These are phyloP conservation scores for Pyrgus malvae DNA, from an alignment of 2,888 invertebrate genomes.

Conservation along the genomic window DNA sequence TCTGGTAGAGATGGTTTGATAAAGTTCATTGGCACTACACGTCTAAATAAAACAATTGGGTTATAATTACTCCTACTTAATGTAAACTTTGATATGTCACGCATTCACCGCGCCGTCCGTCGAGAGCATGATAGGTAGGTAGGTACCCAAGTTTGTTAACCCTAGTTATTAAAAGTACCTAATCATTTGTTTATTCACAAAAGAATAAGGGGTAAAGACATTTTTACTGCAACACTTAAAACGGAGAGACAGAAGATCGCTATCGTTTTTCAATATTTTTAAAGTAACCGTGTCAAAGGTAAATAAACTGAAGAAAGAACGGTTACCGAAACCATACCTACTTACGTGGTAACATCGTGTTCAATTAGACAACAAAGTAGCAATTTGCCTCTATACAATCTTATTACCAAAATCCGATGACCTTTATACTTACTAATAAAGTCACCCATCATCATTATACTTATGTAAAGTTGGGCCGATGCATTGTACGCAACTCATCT, in stretches of 20 bases:
- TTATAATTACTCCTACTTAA: not conserved
- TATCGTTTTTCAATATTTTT: no score
- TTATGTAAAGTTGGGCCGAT: constrained; percentile 5
- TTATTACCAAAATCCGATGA: not conserved
- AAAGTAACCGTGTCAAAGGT: no score
- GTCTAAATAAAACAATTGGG: constrained; percentile 11
- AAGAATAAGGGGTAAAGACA: not conserved
- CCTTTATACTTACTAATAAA: constrained; percentile 7
- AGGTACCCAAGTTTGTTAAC: constrained; percentile 13
- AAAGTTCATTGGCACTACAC: constrained; percentile 11
- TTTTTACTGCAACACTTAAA: not conserved
- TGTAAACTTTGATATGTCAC: constrained; percentile 3
- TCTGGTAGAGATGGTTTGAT: not conserved
- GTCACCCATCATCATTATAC: not conserved
- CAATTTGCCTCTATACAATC: not conserved
- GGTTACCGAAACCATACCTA: no score
- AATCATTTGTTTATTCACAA: not conserved
- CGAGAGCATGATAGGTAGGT: not conserved
- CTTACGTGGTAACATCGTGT: no score
- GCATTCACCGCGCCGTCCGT: not conserved
- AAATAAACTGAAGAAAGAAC: no score
- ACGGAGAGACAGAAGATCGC: no score
- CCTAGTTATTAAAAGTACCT: constrained; percentile 6
- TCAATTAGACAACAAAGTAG: not conserved
- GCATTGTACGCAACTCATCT: not conserved